Percentiles rank a stretch among this genome's conserved stretches.
Evolutionary conservation across 2,888 invertebrate genomes (phyloP).

Genomic region (Rotaria sp.): DNA sequence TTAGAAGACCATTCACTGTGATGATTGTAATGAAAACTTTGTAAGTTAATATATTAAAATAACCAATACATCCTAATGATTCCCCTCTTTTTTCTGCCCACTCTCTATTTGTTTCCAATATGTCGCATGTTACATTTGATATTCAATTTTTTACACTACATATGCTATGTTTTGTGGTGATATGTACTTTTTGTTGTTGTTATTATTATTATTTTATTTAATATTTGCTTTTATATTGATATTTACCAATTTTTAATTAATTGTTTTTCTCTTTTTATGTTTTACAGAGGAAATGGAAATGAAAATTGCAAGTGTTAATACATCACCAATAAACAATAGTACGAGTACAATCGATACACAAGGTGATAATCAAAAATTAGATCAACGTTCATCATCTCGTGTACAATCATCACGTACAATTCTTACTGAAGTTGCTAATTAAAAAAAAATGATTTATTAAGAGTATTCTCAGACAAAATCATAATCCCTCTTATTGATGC

Average conservation of each 20-base stretch:
- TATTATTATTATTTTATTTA: background rate
- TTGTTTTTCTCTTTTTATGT: background rate
- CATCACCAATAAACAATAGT: slow-evolving; percentile 14
- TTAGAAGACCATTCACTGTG: background rate
- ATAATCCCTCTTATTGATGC: background rate
- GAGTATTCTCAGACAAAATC: background rate
- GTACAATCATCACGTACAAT: background rate
- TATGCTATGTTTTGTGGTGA: background rate
- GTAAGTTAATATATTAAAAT: background rate
- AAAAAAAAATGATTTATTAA: background rate
- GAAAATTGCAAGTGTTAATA: background rate
- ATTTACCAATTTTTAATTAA: background rate
- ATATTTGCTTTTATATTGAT: background rate
- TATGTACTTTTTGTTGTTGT: background rate
- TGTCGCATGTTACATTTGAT: background rate
- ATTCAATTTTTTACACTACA: background rate
- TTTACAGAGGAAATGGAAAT: background rate
- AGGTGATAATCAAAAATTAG: background rate
- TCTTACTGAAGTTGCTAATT: background rate
- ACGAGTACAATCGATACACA: slow-evolving; percentile 19
- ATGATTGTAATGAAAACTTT: background rate
- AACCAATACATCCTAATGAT: background rate
- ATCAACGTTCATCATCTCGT: background rate
- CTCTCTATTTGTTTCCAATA: background rate
- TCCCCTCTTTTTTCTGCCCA: background rate